A percentile compares a stretch with the other conserved stretches of the same genome.
Evolutionary conservation across 2,113 vertebrate genomes (phyloP).

Genomic region (Centropus unirufus): DNA sequence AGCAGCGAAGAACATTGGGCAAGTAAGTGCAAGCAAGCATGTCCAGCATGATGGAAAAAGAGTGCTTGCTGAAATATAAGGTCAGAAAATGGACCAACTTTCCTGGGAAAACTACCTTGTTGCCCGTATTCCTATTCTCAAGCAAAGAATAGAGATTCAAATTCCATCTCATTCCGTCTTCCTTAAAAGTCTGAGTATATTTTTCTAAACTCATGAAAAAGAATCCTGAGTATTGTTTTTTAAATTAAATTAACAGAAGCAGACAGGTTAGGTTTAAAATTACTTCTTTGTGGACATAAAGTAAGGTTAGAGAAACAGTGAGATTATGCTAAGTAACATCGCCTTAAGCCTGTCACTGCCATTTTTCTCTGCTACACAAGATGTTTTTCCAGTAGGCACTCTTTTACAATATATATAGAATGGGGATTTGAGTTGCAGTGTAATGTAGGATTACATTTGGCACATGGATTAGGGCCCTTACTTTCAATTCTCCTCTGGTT

Average conservation of each 20-base stretch:
- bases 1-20: background rate
- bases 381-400: slow-evolving; percentile 9
- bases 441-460: slow-evolving; percentile 65
- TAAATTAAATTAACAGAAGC: slow-evolving; percentile 11
- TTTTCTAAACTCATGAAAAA: background rate
- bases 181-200: background rate
- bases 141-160: background rate
- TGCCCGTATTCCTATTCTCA: background rate
- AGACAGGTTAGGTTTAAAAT: slow-evolving; percentile 4
- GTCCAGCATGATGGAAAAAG: background rate
- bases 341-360: background rate
- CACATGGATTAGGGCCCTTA: slow-evolving; percentile 48
- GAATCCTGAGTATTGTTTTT: background rate
- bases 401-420: slow-evolving; percentile 24
- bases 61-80: background rate
- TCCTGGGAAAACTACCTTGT: background rate
- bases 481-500: slow-evolving; percentile 48
- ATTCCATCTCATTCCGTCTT: background rate
- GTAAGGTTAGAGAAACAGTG: slow-evolving; percentile 6
- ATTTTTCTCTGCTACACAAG: slow-evolving; percentile 2
- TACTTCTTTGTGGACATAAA: slow-evolving; percentile 16
- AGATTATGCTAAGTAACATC: slow-evolving; percentile 39
- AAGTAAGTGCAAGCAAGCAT: background rate
- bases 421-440: slow-evolving; percentile 39
- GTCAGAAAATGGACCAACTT: background rate